Base-by-base conservation (phyloP, 1,140 invertebrate genomes). In the Oreohelix idahoensis region DNA sequence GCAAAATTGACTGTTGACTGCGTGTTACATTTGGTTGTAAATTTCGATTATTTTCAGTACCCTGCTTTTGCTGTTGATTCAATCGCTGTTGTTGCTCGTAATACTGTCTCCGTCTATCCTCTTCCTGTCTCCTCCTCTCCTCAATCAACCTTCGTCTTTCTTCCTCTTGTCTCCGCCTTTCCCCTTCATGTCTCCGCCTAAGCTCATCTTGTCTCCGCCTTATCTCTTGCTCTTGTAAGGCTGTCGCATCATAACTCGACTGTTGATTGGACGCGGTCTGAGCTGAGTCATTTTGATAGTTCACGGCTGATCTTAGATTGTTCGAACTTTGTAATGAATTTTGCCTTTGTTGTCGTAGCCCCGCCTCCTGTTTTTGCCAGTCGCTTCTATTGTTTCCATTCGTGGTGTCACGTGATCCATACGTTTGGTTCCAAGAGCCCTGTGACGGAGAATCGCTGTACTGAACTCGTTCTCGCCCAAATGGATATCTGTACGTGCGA, bases 91-190 rank as follows among this genome's bases (percentile, higher is more conserved):
- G 71, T 10, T 42, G 20, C 74, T 76, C 74, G 17, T 76, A 45
- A 29, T 76, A 45, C 74, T 53, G 38, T 35, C 42, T 45, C 32
- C 74, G 32, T 42, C 58, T 36, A 10, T 79, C 45, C 58, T 69
- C 77, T 20, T 79, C 58, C n/a, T 45, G 26, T n/a, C 15, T 69
- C 77, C 58, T 39, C 77, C 77, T 69, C 58, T 63, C 77, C 58
- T 69, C 51, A n/a, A 35, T 49, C 29, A 39, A 8, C 26, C 32
- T 36, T 32, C 58, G 32, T n/a, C 63, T 79, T 26, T 69, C 75
- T 11, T 58, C 75, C 49, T 20, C 45, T 26, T 45, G 51, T n/a
- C 32, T 49, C 29, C 75, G 26, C 26, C 75, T 58, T 17, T 58
- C 75, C 75, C 36, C 75, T 36, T 36, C 75, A 51, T 36, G 45